These are phyloP conservation scores for Ascaphus truei DNA, from an alignment of 2,113 vertebrate genomes.

Conservation along the genomic window DNA sequence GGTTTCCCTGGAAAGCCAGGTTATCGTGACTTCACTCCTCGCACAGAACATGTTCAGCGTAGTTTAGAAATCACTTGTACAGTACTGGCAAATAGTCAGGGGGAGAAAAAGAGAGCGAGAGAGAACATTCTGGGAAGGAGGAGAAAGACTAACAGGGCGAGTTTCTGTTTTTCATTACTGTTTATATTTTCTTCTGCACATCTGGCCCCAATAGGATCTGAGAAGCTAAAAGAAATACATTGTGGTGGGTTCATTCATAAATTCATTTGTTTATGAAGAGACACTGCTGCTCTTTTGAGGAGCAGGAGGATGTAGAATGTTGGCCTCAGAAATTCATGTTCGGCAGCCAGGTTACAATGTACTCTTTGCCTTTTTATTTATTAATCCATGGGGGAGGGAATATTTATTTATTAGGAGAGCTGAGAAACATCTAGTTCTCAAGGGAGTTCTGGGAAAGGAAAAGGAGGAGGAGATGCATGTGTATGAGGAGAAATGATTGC, in stretches of 20 bases:
- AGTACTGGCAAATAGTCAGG: not conserved
- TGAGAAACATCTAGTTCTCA: not conserved
- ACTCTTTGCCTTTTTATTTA: not conserved
- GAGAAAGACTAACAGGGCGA: not conserved
- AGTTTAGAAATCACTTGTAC: not conserved
- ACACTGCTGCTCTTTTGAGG: not conserved
- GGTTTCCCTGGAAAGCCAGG: not conserved
- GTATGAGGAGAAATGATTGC: too few species aligned
- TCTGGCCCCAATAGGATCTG: constrained; percentile 3
- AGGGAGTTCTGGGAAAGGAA: not conserved
- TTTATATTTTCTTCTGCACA: constrained; percentile 21
- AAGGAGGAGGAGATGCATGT: not conserved
- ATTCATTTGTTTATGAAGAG: not conserved
- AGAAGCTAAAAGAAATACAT: not conserved
- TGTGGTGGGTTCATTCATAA: not conserved
- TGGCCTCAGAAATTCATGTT: too few species aligned
- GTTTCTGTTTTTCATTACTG: not conserved
- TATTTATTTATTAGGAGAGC: not conserved
- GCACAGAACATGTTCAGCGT: not conserved
- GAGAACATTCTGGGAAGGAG: not conserved
- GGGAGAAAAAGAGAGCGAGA: not conserved
- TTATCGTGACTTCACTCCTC: not conserved
- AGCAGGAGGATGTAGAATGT: too few species aligned
- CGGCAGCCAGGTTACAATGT: not conserved
- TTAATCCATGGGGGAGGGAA: too few species aligned